These are phyloP conservation scores for Pithys albifrons DNA, from an alignment of 2,113 vertebrate species.

Conservation along the genomic window DNA sequence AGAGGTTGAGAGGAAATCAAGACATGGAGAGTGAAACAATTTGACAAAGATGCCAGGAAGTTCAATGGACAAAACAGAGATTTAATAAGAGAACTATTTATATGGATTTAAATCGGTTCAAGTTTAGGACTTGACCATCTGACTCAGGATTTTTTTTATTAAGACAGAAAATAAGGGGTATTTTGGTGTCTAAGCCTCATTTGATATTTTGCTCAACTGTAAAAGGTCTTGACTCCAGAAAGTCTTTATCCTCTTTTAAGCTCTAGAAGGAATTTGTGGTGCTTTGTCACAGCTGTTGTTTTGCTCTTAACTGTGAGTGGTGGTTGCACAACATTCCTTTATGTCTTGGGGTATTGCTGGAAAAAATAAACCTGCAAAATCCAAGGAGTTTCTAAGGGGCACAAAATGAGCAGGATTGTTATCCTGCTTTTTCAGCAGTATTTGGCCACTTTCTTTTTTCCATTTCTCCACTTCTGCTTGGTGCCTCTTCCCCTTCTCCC, in stretches of 20 bases:
- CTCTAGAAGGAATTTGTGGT: slow-evolving; percentile 20
- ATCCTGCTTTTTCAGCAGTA: background rate
- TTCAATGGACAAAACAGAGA: background rate
- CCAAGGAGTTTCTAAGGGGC: background rate
- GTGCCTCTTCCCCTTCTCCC: background rate
- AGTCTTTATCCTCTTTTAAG: slow-evolving; percentile 1
- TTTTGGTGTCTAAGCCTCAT: background rate
- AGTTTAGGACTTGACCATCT: background rate
- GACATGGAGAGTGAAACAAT: background rate
- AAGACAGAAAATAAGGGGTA: background rate
- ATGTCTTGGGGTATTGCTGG: background rate
- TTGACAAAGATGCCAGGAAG: background rate
- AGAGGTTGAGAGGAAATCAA: too few species aligned
- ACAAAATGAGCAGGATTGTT: background rate
- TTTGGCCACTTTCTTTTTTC: background rate
- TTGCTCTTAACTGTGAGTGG: background rate
- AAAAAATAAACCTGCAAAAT: background rate
- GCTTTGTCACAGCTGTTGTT: slow-evolving; percentile 48
- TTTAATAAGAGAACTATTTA: background rate
- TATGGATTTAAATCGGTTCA: background rate
- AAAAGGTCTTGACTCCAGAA: background rate
- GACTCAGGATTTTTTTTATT: background rate
- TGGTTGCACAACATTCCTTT: slow-evolving; percentile 40
- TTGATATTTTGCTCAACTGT: background rate
- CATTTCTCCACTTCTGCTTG: background rate